Conservation (phyloP, 2,888 invertebrate species). For the Trissolcus japonicus region DNA sequence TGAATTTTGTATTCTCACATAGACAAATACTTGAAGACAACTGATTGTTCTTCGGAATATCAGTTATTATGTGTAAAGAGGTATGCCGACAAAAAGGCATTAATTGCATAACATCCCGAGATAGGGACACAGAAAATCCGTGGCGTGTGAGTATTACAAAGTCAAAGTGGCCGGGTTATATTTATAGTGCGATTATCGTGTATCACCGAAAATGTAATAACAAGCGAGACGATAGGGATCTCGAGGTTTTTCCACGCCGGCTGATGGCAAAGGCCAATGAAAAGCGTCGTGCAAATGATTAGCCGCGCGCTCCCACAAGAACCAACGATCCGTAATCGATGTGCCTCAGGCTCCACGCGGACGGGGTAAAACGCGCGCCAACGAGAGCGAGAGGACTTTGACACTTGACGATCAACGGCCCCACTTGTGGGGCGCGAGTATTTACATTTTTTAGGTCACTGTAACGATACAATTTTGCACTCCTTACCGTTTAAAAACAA, state of each 20-base stretch:
- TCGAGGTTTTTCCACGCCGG: constrained; percentile 37
- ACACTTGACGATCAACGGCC: constrained; percentile 1
- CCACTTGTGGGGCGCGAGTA: no score
- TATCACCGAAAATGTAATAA: constrained; percentile 43
- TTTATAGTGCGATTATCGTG: constrained; percentile 40
- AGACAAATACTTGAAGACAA: no score
- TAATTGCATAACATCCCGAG: no score
- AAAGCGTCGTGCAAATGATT: constrained; percentile 29
- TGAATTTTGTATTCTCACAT: no score
- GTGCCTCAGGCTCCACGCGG: constrained; percentile 24
- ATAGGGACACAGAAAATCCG: no score
- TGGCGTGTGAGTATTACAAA: no score
- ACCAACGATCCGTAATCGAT: constrained; percentile 41
- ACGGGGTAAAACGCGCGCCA: constrained; percentile 3
- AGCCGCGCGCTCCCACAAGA: constrained; percentile 30
- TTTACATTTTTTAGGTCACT: no score
- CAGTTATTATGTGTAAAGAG: no score
- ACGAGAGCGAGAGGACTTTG: constrained; percentile 20
- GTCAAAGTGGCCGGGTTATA: constrained; percentile 5
- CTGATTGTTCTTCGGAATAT: no score
- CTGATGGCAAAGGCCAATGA: constrained; percentile 43
- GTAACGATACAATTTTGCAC: neutral
- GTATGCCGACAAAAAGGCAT: no score
- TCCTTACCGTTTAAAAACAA: no score
- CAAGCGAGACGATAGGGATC: constrained; percentile 30